Percentiles rank a stretch among this genome's conserved stretches.
Evolutionary conservation across 2,888 invertebrate species (phyloP).

Genomic region (Mesorhabditis sp.): DNA sequence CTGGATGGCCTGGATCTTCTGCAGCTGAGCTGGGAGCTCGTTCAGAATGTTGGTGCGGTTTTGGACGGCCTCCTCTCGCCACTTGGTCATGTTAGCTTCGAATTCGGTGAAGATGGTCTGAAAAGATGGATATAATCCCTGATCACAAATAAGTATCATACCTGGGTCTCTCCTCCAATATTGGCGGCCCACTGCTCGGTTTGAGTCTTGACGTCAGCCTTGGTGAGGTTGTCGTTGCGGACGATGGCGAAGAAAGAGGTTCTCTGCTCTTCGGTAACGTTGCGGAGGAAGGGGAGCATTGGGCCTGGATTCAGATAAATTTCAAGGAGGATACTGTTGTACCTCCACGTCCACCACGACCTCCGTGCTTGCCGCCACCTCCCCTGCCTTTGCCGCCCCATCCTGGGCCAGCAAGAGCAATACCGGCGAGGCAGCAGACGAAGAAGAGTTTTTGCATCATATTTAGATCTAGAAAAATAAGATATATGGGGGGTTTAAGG

Average conservation of each 20-base stretch:
- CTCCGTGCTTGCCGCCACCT: no score
- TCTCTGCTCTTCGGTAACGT: slow-evolving; percentile 22
- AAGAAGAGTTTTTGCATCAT: no score
- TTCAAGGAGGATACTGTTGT: no score
- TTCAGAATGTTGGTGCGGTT: slow-evolving; percentile 22
- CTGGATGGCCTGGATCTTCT: slow-evolving; percentile 18
- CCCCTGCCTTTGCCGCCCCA: no score
- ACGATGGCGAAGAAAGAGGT: slow-evolving; percentile 26
- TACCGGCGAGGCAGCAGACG: no score
- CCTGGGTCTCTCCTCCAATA: slow-evolving; percentile 18
- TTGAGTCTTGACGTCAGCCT: slow-evolving; percentile 22
- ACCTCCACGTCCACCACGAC: no score
- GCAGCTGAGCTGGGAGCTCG: slow-evolving; percentile 19
- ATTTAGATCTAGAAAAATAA: no score
- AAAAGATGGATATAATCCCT: slow-evolving; percentile 7
- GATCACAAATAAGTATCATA: background rate
- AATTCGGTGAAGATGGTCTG: slow-evolving; percentile 22
- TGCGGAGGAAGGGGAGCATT: slow-evolving; percentile 26
- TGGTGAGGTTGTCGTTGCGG: slow-evolving; percentile 24
- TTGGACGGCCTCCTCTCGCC: slow-evolving; percentile 18
- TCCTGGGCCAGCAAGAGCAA: no score
- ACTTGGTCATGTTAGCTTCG: slow-evolving; percentile 24
- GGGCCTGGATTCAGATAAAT: no score
- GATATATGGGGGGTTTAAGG: no score
- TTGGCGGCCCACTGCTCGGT: slow-evolving; percentile 27